Conservation (phyloP, 2,797 vertebrate species). For the Myotis pilosus region DNA sequence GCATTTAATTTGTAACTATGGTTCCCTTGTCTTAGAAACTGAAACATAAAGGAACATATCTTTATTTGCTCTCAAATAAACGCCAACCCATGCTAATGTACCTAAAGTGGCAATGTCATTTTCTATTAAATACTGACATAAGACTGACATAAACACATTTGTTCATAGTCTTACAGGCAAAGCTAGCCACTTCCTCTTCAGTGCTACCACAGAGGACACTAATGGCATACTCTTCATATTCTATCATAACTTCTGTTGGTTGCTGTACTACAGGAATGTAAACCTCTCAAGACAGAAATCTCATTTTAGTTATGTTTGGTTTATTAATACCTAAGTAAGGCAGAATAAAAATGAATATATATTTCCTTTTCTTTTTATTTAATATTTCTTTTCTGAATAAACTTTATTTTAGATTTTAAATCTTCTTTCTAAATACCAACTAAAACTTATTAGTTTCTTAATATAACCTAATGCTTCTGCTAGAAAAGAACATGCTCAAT, state of each 20-base stretch:
- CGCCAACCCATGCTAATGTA: background rate
- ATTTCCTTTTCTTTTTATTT: background rate
- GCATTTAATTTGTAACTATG: slow-evolving; percentile 54
- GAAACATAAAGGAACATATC: slow-evolving; percentile 45
- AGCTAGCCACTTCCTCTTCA: background rate
- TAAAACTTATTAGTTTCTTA: background rate
- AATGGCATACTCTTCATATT: background rate
- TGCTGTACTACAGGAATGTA: background rate
- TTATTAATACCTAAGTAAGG: background rate
- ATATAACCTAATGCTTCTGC: background rate
- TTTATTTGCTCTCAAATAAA: slow-evolving; percentile 37
- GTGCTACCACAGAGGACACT: background rate
- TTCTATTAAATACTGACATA: background rate
- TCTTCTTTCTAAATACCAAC: background rate
- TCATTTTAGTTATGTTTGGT: background rate
- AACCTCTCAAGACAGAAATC: background rate
- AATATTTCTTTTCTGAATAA: background rate
- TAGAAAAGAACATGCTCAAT: background rate
- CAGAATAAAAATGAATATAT: background rate
- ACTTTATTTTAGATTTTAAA: slow-evolving; percentile 10
- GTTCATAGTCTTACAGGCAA: background rate
- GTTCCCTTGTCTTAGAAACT: slow-evolving; percentile 43
- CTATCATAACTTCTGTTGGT: background rate
- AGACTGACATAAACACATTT: background rate
- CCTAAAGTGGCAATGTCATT: background rate